Base-by-base conservation (phyloP, 1,140 invertebrate genomes). In the Euschistus heros region DNA sequence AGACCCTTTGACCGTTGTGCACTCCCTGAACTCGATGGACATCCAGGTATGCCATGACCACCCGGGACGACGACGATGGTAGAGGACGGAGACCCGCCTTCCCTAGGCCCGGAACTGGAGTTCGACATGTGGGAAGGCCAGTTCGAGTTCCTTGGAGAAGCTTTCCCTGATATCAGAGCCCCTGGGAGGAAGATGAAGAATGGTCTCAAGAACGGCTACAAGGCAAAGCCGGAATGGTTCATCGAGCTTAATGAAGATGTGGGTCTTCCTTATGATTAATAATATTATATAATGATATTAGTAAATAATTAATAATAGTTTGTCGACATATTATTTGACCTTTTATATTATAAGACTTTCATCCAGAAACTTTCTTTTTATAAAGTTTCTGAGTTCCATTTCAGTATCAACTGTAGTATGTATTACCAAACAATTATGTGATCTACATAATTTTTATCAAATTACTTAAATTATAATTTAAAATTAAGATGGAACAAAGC, bases 81-180 rank as follows among this genome's bases (percentile, higher is more conserved):
- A 57, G 59, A 61, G 59, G 59, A 61, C n/a, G 59, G 37, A 42
- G 59, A 61, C 3, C 59, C 59, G 18, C 33, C 59, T 61, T 33
- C 59, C 59, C 30, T 20, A 18, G 47, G 59, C 33, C 59, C 30
- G 15, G 64, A 65, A 26, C 64, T 54, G 67, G 87, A 89, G 74
- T 88, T 87, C 75, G 88, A 91, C 73, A 83, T 90, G 80, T 90
- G 88, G 87, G 86, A 89, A 73, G 88, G 88, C 54, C 88, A 91
- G 77, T 91, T 91, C 74, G 85, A 89, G 75, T 89, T 90, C 74
- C 26, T 65, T 17, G 64, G 67, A 5, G 30, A 61, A n/a, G 30
- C 30, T 14, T 61, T 42, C 33, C 30, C 59, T 24, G 42, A 61
- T 30, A 22, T 24, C 54, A 57, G 18, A 15, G 24, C 15, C 7